Conservation (phyloP, 2,113 vertebrate genomes). For the Urocynchramus pylzowi region DNA sequence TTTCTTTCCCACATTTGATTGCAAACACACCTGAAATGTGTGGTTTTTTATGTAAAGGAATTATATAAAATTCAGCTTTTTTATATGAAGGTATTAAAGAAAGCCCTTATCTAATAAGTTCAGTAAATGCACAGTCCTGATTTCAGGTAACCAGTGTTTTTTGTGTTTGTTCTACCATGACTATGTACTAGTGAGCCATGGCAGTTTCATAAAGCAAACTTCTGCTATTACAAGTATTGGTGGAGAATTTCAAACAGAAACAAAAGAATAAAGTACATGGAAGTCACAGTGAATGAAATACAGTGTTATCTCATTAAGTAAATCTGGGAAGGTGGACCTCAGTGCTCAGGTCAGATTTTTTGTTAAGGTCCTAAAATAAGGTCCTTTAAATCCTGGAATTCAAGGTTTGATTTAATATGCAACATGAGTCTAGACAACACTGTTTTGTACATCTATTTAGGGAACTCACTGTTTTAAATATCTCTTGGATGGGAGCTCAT, state of each 20-base stretch:
- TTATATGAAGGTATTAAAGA: neutral
- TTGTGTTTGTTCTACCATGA: neutral
- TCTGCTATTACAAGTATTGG: neutral
- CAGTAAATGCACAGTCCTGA: neutral
- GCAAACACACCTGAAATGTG: neutral
- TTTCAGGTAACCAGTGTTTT: neutral
- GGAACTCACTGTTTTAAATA: constrained; percentile 23
- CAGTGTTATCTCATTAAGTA: neutral
- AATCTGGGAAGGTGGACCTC: neutral
- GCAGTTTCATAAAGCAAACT: neutral
- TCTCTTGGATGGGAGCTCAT: neutral
- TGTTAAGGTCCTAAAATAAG: neutral
- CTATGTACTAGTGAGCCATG: neutral
- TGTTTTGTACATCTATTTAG: constrained; percentile 24
- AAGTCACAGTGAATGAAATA: neutral
- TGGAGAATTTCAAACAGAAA: neutral
- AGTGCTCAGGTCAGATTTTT: neutral
- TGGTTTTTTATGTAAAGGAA: neutral
- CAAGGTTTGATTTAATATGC: neutral
- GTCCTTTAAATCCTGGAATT: neutral
- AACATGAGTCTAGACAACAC: neutral
- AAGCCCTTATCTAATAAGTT: neutral
- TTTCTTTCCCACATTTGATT: neutral
- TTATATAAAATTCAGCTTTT: too few species aligned
- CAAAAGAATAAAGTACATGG: neutral